Evolutionary conservation across 2,113 vertebrate genomes (phyloP).

Genomic region (Cervus canadensis): DNA sequence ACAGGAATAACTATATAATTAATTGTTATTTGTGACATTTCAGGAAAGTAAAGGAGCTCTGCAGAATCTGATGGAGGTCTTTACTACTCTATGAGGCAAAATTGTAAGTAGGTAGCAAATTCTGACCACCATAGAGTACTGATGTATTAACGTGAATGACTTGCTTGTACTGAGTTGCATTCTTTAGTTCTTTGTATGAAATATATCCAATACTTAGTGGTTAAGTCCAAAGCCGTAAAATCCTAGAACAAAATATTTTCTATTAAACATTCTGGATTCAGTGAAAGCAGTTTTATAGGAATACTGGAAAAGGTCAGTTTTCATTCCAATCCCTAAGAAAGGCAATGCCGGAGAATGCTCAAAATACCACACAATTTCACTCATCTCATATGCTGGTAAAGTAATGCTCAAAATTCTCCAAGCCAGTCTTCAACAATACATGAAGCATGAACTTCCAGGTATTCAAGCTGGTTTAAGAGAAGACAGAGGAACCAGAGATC

Average conservation of each 20-base stretch:
- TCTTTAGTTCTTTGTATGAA: not conserved
- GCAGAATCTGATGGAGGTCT: not conserved
- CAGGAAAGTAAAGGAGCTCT: not conserved
- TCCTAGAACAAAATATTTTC: not conserved
- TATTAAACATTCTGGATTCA: not conserved
- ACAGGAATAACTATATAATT: not conserved
- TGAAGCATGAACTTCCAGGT: not conserved
- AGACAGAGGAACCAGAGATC: not conserved
- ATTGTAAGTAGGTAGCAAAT: not conserved
- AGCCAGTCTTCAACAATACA: not conserved
- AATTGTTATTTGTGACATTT: not conserved
- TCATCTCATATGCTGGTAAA: not conserved
- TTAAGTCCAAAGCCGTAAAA: not conserved
- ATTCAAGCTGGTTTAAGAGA: not conserved
- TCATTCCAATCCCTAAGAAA: not conserved
- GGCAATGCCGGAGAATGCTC: not conserved
- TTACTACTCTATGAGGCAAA: not conserved
- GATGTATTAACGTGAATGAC: not conserved
- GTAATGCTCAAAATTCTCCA: not conserved
- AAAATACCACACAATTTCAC: not conserved
- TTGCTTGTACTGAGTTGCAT: not conserved
- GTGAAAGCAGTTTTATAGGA: not conserved
- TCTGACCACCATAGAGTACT: not conserved
- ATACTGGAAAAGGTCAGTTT: not conserved
- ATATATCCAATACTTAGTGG: not conserved